Base-by-base conservation (phyloP, 1,140 invertebrate species). In the Drosophila dunni region DNA sequence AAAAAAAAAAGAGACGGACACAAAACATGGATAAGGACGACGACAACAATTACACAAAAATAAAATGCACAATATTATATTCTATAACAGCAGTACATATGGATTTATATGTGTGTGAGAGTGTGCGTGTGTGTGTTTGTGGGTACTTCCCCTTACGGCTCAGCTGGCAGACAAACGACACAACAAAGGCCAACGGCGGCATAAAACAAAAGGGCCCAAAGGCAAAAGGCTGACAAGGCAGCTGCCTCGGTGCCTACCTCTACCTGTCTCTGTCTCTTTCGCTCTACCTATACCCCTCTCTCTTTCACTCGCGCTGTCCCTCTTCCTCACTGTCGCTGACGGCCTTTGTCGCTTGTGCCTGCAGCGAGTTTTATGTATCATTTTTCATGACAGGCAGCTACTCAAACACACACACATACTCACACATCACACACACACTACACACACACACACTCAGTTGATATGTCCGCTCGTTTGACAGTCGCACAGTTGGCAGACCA, bases 61-160 rank as follows among this genome's bases (percentile, higher is more conserved):
- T 83, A 80, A 89, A 89, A 84, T 89, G 84, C 69, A 89, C 84
- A 89, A 89, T 89, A 89, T 89, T 89, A 84, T 89, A 89, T 42
- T 13, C 10, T 53, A 9, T 69, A 13, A 29, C 24, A 29, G 24
- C 24, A 29, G 24, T 42, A 11, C 44, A n/a, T 45, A 7, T 44
- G 3, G 13, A 7, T 53, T 9, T 56, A 17, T 33, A 13, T 15
- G 9, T 46, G 13, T 53, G n/a, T 56, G n/a, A 44, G 13, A 50
- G 20, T 36, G 9, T 42, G 34, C 20, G 45, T 54, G 33, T 45
- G 38, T 45, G 24, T 60, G 54, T 57, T 38, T 45, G 58, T 50
- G 24, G 34, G 9, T 36, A 38, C 63, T 73, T 67, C 70, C 70
- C 64, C 64, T 73, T 46, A 11, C 24, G 60, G 51, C 60, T 75